Base-by-base conservation (phyloP, 2,113 vertebrate genomes). In the Thomomys bottae region DNA sequence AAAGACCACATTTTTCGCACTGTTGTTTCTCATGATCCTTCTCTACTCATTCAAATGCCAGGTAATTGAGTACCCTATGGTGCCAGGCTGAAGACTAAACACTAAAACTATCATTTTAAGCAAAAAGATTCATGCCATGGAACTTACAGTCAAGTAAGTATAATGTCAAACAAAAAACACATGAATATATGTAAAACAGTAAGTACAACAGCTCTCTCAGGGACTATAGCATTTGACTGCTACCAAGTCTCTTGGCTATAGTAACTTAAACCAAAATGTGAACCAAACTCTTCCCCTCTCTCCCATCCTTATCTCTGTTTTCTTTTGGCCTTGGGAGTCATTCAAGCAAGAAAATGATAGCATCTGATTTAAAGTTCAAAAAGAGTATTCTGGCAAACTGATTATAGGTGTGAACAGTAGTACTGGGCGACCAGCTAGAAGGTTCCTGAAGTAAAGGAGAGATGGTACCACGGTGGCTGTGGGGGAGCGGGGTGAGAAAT, bases 361-460 rank as follows among this genome's bases (percentile, higher is more conserved):
- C 5, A 84, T n/a, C 8, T 77, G 66, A 85, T 63, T 84, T 84
- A 21, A 78, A 38, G 38, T 85, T 85, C 75, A 80, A 85, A 88
- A 40, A 61, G 76, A 83, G 20, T 70, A 24, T 81, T 42, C 77
- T 80, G 59, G 49, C 11, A 82, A 73, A 83, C 9, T 87, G 34
- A 87, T 30, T 54, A 21, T 15, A 21, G 34, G 28, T 57, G 23
- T 81, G 73, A 80, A 78, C 57, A 26, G 32, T 11, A 67, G 23
- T 49, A 21, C 26, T n/a, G 28, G 26, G 30, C 80, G 49, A 57
- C n/a, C 59, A 21, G 34, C 75, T 38, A 77, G 49, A 80, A 92
- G 42, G 36, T 9, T 21, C 23, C 71, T 34, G 26, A 5, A 45
- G 54, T 34, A 38, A 90, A 90, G 57, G 21, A 20, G n/a, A 30